A percentile compares a stretch with the other conserved stretches of the same genome.
These are phyloP conservation scores for Lophius piscatorius DNA, from an alignment of 2,113 vertebrate genomes.

Conservation along the genomic window DNA sequence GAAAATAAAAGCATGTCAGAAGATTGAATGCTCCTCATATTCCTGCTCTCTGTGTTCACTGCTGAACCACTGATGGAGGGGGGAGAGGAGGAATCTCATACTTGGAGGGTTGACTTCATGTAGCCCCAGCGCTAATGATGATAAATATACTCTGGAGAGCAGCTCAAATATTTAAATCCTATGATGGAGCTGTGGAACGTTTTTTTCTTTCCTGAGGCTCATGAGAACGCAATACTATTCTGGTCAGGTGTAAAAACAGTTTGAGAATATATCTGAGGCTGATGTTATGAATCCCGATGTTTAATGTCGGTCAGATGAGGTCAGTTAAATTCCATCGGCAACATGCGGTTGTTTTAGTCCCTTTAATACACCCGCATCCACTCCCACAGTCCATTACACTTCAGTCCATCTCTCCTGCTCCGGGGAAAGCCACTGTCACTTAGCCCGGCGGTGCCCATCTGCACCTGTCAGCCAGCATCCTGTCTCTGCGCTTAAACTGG, in stretches of 20 bases:
- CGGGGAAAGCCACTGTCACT: constrained; percentile 53
- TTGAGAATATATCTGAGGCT: neutral
- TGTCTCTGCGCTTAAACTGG: constrained; percentile 61
- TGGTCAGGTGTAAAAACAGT: constrained; percentile 17
- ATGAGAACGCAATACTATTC: neutral
- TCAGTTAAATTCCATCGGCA: neutral
- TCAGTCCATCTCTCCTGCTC: constrained; percentile 27
- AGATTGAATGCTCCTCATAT: neutral
- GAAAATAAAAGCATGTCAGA: neutral
- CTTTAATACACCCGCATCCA: neutral
- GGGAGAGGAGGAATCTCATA: neutral
- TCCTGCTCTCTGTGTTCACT: neutral
- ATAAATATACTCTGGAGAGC: constrained; percentile 30
- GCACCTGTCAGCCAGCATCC: constrained; percentile 43
- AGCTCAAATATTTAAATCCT: constrained; percentile 15
- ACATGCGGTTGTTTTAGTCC: neutral
- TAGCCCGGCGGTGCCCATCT: constrained; percentile 54
- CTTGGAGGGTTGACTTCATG: constrained; percentile 5
- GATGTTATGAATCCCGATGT: neutral
- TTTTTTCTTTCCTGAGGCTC: constrained; percentile 6
- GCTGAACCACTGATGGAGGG: constrained; percentile 13
- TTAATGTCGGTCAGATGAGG: neutral
- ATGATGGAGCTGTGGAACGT: constrained; percentile 2
- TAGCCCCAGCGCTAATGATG: constrained; percentile 35
- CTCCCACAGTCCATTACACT: constrained; percentile 28